Conservation (phyloP, 1,140 invertebrate species). For the Drosophila serrata region DNA sequence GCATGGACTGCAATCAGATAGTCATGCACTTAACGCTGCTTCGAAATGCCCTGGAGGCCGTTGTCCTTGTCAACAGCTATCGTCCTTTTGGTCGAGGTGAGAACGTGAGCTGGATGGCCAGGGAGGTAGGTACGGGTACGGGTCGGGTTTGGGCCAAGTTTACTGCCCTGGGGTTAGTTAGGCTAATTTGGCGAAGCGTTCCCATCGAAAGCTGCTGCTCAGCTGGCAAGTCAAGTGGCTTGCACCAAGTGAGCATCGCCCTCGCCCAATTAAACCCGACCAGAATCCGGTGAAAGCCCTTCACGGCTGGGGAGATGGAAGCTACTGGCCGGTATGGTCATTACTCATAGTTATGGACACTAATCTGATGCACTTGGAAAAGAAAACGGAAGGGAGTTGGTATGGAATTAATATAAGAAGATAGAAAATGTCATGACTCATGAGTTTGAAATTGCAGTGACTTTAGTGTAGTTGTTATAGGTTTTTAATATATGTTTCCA, state of each 20-base stretch:
- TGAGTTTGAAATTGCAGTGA: not conserved
- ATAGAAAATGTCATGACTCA: not conserved
- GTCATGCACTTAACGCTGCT: conserved; percentile 38
- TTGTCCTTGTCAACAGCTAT: conserved; percentile 60
- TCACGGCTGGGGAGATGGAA: conserved; percentile 5
- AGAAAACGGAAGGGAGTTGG: not conserved
- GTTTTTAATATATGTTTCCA: not conserved
- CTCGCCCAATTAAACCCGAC: conserved; percentile 64
- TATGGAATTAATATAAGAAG: not conserved
- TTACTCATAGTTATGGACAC: conserved; percentile 34
- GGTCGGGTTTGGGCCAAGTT: conserved; percentile 14
- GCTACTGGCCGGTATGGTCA: conserved; percentile 17
- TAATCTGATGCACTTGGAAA: conserved; percentile 42
- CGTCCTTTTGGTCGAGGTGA: conserved; percentile 46
- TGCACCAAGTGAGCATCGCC: conserved; percentile 28
- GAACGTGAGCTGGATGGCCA: conserved; percentile 28
- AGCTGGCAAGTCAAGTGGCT: conserved; percentile 45
- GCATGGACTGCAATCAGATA: conserved; percentile 72
- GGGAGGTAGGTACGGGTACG: not conserved
- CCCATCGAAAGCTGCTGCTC: conserved; percentile 29
- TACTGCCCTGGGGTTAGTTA: conserved; percentile 48
- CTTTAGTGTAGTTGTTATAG: too few relatives aligned
- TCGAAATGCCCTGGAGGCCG: conserved; percentile 22
- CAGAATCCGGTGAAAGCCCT: conserved; percentile 37
- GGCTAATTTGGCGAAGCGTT: conserved; percentile 53